These are phyloP conservation scores for Holcopasites calliopsidis DNA, from an alignment of 1,140 invertebrate genomes.

Conservation along the genomic window DNA sequence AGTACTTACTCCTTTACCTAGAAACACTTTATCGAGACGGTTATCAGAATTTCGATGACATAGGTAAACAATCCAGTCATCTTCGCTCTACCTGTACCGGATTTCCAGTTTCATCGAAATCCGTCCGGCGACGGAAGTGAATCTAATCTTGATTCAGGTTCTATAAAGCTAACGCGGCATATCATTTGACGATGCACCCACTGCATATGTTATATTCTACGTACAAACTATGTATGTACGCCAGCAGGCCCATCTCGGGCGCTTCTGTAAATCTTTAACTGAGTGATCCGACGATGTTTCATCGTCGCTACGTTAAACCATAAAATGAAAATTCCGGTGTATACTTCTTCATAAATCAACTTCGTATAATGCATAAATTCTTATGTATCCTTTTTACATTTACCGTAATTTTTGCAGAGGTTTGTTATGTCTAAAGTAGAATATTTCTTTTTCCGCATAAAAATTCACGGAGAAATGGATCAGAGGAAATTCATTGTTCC, in stretches of 20 bases:
- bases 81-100: background rate
- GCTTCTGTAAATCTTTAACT: constrained; percentile 51
- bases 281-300: constrained; percentile 45
- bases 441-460: too few relatives aligned
- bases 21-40: too few relatives aligned
- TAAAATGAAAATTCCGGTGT: constrained; percentile 18
- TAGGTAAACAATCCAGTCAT: too few relatives aligned
- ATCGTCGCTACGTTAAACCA: constrained; percentile 30
- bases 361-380: too few relatives aligned
- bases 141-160: constrained; percentile 76
- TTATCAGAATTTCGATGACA: too few relatives aligned
- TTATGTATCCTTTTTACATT: too few relatives aligned
- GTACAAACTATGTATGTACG: constrained; percentile 18
- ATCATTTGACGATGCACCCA: constrained; percentile 75
- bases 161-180: constrained; percentile 72
- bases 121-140: constrained; percentile 65
- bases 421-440: too few relatives aligned
- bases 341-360: background rate
- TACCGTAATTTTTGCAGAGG: too few relatives aligned
- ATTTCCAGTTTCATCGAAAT: constrained; percentile 41
- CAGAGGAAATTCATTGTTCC: background rate
- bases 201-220: constrained; percentile 61
- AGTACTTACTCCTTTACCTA: too few relatives aligned
- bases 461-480: too few relatives aligned
- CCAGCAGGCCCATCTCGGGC: background rate